phyloP scores from a whole-genome alignment of 1,140 invertebrate genomes.

The Nephila pilipes region DNA sequence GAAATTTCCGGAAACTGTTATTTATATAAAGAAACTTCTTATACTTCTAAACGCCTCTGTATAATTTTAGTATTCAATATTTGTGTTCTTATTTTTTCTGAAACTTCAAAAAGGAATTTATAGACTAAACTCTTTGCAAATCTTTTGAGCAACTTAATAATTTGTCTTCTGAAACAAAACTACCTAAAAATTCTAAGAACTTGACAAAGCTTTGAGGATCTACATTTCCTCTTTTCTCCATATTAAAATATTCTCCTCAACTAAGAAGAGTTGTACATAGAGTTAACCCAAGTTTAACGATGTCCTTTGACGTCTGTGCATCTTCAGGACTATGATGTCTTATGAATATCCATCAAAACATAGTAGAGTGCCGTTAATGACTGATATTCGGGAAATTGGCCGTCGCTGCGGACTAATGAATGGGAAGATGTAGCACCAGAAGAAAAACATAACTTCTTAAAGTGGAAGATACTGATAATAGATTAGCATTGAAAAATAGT shows the following conservation, averaged over 20 bases:
- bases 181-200: no score
- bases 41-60: no score
- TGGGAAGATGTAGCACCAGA: background rate
- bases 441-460: background rate
- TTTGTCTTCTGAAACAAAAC: no score
- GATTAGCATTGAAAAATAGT: background rate
- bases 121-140: no score
- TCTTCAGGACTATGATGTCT: background rate
- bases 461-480: background rate
- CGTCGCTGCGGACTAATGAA: background rate
- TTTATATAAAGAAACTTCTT: no score
- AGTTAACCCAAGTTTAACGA: slow-evolving; percentile 30
- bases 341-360: background rate
- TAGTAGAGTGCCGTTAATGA: background rate
- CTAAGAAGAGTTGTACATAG: background rate
- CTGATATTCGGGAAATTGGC: background rate
- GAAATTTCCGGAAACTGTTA: no score
- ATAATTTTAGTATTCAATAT: no score
- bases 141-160: no score
- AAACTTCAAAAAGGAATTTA: no score
- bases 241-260: background rate
- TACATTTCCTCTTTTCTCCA: no score
- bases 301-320: background rate
- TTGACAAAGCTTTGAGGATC: no score
- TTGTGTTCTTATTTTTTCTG: no score